These are phyloP conservation scores for Montipora capitata DNA, from an alignment of 92 coral and sea anemone genomes.

Conservation along the genomic window DNA sequence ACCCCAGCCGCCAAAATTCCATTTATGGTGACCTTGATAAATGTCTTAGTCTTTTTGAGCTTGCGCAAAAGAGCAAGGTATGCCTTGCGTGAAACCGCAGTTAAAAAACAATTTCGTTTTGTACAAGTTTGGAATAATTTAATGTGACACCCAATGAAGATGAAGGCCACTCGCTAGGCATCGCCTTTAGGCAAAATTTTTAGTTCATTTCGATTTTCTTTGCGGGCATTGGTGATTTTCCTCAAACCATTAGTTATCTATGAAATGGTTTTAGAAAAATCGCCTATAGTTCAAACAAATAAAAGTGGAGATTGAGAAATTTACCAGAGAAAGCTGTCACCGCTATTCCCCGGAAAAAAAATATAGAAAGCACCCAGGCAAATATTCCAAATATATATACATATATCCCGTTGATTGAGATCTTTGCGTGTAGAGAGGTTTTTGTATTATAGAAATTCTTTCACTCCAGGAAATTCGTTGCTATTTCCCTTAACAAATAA, in stretches of 20 bases:
- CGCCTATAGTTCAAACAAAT: not conserved
- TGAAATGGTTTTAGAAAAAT: not conserved
- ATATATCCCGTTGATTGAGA: not conserved
- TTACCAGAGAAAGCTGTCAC: not conserved
- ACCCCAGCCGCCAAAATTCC: conserved; percentile 9
- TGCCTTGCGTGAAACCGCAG: conserved; percentile 54
- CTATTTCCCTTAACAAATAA: not conserved
- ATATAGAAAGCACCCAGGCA: too few relatives aligned
- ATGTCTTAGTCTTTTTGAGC: conserved; percentile 20
- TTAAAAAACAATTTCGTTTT: conserved; percentile 28
- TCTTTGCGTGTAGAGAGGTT: not conserved
- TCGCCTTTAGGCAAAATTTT: conserved; percentile 5
- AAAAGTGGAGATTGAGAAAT: not conserved
- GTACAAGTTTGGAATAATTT: conserved; percentile 11
- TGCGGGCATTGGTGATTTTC: conserved; percentile 18
- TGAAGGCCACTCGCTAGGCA: conserved; percentile 34
- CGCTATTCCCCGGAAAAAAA: not conserved
- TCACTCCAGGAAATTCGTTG: not conserved
- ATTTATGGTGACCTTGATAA: conserved; percentile 33
- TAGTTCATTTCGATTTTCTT: conserved; percentile 12
- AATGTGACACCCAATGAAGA: conserved; percentile 30
- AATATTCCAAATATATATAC: too few relatives aligned
- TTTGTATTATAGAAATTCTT: not conserved
- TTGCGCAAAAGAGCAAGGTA: not conserved
- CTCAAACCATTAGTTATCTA: conserved; percentile 7